Evolutionary conservation across 2,797 vertebrate species (phyloP), one percentile per base, ranked within the genome.

Genomic region (Lithobates sylvaticus): DNA sequence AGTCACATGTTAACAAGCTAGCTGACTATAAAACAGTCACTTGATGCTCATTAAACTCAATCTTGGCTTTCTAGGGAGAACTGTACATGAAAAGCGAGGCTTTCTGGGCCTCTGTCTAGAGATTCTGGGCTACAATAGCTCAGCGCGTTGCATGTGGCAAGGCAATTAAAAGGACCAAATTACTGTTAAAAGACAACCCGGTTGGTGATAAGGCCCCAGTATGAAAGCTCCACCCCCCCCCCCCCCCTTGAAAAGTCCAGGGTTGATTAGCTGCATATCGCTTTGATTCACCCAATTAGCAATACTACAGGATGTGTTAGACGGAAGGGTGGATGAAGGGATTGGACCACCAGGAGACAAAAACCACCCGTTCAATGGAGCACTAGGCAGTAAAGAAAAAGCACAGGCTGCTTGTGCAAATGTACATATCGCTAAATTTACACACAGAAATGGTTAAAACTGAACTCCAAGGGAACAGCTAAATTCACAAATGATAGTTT

Each of bases 111-210:
- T 32, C 73, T 36, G 74, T 54, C 34, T 32, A 65, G 21, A 73
- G 10, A 73, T 47, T n/a, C 34, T 42, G 27, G 39, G 32, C 26
- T 10, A 75, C 21, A 76, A 84, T 54, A 54, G 65, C 67, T 61
- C 64, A 32, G 21, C 39, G 26, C 18, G 23, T 61, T 3, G 9
- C 39, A 27, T 1, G 7, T 13, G 70, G 65, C 21, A 77, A 27
- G 21, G 42, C 23, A 85, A 88, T 84, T 23, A 86, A 89, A 36
- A 89, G 13, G 21, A 81, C 27, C 16, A 88, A 90, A 87, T 84
- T 72, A 3, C 83, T 87, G 10, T 3, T 44, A 89, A 86, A 86
- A 90, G 88, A 71, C 29, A 44, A 23, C 39, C 65, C 32, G 27
- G 9, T 5, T 23, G 10, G 47, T 21, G 65, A 77, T 76, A 47